Evolutionary conservation across 2,797 vertebrate species (phyloP), one percentile per base, ranked within the genome.

Genomic region (Melanotaenia parkinsoni): DNA sequence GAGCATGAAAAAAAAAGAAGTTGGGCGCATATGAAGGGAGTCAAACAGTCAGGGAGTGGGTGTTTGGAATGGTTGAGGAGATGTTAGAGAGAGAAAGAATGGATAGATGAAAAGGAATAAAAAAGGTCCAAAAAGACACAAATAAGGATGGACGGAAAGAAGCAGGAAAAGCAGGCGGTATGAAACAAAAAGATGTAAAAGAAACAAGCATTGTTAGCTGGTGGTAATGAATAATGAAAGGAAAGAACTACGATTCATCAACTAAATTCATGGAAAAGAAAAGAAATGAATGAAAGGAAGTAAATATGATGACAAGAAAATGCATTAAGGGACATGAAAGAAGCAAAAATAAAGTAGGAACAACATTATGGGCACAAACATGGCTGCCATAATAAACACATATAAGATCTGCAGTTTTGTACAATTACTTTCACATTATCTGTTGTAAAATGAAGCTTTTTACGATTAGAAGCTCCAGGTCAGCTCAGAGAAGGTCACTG

Each of bases 401-500:
- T 28, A 1, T 7, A 18, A 60, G 24, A 40, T 4, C 3, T 13
- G 10, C 14, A 16, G 40, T 14, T 43, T 43, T 16, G 40, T 0
- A 38, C 14, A 72, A 58, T 30, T 30, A 53, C 45, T n/a, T 50
- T 43, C 40, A 16, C 4, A 43, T 26, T 26, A 40, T 43, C 18
- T 59, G 56, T 26, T 11, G 1, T 26, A 33, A 22, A 47, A 32
- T 1, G n/a, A 56, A 18, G 45, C 18, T 5, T 4, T n/a, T 20
- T 28, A 4, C 3, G 47, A 0, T 28, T 54, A 59, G 63, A 20
- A 6, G 32, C 22, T 7, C 33, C 59, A 56, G 47, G 33, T 9
- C 35, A 56, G 5, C 67, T 56, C 37, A 28, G 32, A 65, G 68
- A 84, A 82, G 69, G 81, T 88, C 83, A 82, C 58, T 0, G n/a